Evolutionary conservation across 2,797 vertebrate species (phyloP).

Genomic region (Platalea minor): DNA sequence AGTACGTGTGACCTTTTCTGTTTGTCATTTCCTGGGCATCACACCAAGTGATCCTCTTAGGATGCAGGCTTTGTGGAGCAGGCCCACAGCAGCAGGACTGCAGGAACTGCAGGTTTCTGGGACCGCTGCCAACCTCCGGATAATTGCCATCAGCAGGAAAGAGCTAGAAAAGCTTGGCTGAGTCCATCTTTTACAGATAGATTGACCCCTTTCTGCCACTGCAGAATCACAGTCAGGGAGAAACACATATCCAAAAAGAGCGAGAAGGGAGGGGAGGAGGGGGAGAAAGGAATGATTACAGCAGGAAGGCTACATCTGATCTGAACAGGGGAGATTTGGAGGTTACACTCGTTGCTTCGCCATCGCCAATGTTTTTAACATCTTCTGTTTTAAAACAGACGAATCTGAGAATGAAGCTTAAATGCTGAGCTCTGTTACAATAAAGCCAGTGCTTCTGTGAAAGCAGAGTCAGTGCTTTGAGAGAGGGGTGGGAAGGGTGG

Average conservation of each 20-base stretch:
- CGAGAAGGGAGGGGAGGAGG: neutral
- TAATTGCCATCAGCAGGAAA: conserved; percentile 81
- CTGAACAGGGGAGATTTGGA: neutral
- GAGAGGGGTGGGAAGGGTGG: neutral
- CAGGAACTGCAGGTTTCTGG: conserved; percentile 75
- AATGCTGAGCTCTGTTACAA: neutral
- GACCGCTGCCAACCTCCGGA: conserved; percentile 76
- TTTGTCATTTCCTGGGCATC: conserved; percentile 84
- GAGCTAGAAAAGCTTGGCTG: conserved; percentile 76
- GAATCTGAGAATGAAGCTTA: neutral
- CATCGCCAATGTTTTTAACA: neutral
- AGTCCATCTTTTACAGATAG: conserved; percentile 76
- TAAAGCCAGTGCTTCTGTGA: neutral
- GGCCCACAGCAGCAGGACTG: conserved; percentile 68
- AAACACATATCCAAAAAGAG: conserved; percentile 27
- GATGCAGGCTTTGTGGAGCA: conserved; percentile 73
- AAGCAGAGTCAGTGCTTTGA: neutral
- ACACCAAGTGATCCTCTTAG: conserved; percentile 79
- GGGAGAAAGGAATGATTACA: neutral
- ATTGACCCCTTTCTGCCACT: conserved; percentile 71
- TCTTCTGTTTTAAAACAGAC: neutral
- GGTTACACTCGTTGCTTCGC: neutral
- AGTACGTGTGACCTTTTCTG: conserved; percentile 82
- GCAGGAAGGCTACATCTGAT: neutral
- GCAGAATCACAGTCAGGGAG: conserved; percentile 30